phyloP scores from a whole-genome alignment of 2,888 invertebrate genomes.

The Cephus nigrinus region DNA sequence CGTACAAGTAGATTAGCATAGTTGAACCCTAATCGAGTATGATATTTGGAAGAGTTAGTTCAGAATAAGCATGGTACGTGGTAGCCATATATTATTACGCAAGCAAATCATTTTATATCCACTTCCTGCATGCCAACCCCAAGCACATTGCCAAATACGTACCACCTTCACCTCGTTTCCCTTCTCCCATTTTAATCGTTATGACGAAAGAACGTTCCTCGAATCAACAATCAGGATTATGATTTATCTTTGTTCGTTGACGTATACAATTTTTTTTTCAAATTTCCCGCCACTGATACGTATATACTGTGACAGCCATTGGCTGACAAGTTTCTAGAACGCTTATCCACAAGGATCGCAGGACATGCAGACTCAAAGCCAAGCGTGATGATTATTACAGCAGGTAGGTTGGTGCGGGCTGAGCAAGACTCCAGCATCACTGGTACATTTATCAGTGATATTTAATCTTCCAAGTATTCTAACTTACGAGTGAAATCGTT shows the following conservation, averaged over 20 bases:
- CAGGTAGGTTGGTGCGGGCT: neutral
- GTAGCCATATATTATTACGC: neutral
- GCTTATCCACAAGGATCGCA: neutral
- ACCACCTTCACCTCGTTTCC: neutral
- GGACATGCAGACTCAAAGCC: neutral
- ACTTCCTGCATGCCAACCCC: neutral
- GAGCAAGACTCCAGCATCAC: neutral
- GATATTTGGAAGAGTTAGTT: neutral
- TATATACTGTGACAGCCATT: neutral
- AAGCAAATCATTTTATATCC: neutral
- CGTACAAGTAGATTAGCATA: neutral
- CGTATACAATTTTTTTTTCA: neutral
- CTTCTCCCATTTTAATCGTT: neutral
- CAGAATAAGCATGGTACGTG: neutral
- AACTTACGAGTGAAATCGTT: constrained; percentile 88
- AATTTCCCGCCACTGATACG: neutral
- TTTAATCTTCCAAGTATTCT: constrained; percentile 19
- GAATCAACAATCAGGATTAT: neutral
- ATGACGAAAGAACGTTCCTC: neutral
- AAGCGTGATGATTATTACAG: neutral
- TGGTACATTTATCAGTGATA: neutral
- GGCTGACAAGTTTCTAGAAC: neutral
- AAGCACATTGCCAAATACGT: neutral
- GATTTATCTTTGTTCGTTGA: neutral
- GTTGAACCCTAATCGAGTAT: neutral